A percentile compares a stretch with the other conserved stretches of the same genome.
phyloP scores from a whole-genome alignment of 2,888 invertebrate genomes.

The Brenthis ino region DNA sequence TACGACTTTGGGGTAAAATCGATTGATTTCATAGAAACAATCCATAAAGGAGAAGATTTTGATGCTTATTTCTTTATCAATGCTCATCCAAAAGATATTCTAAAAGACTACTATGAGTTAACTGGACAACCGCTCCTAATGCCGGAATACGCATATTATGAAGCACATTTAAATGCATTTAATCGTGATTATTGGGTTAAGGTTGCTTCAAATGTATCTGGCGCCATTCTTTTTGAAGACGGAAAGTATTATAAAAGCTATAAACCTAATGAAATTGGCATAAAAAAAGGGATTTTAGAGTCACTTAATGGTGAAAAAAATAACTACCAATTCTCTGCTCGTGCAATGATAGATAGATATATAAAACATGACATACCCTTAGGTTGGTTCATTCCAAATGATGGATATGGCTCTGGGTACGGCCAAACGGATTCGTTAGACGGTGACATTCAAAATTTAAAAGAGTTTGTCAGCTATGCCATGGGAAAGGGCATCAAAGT shows the following conservation, averaged over 20 bases:
- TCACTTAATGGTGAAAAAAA: constrained; percentile 73
- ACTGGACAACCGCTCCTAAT: constrained; percentile 69
- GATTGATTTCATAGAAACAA: constrained; percentile 47
- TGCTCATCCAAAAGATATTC: constrained; percentile 55
- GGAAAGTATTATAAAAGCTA: constrained; percentile 68
- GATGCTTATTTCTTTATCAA: constrained; percentile 73
- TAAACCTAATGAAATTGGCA: constrained; percentile 60
- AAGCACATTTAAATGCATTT: constrained; percentile 73
- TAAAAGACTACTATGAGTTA: constrained; percentile 70
- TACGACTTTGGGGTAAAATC: constrained; percentile 65
- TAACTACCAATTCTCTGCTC: constrained; percentile 75
- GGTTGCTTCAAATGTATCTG: constrained; percentile 51
- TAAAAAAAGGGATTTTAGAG: constrained; percentile 65
- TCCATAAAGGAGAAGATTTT: constrained; percentile 57
- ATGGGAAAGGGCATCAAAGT: constrained; percentile 65
- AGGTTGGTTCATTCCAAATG: constrained; percentile 76
- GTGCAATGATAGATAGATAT: constrained; percentile 75
- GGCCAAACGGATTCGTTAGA: constrained; percentile 70
- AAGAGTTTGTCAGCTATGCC: constrained; percentile 62
- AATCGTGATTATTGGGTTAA: constrained; percentile 76
- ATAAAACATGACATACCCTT: constrained; percentile 67
- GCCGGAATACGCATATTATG: constrained; percentile 72
- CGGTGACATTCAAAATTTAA: constrained; percentile 70
- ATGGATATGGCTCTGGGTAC: constrained; percentile 74
- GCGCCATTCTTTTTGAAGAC: constrained; percentile 69